Evolutionary conservation across 2,888 invertebrate species (phyloP).

Genomic region (Tinea semifulvella): DNA sequence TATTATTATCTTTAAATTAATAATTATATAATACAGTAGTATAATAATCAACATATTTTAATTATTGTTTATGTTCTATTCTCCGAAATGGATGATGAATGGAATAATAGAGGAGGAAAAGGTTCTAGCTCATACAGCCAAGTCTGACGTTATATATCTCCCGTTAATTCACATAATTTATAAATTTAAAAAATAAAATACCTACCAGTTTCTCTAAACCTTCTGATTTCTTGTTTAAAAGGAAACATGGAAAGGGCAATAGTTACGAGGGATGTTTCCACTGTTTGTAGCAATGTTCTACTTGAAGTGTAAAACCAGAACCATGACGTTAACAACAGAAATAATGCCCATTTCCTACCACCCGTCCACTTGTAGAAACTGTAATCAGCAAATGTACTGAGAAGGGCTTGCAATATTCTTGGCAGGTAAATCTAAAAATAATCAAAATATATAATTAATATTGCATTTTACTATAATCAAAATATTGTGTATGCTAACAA

Average conservation of each 20-base stretch:
- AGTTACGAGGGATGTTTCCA: conserved; percentile 84
- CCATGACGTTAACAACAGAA: conserved; percentile 82
- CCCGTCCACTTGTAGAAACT: conserved; percentile 75
- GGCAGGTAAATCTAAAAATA: conserved; percentile 76
- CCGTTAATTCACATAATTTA: no score
- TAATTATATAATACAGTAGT: no score
- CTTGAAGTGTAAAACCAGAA: conserved; percentile 92
- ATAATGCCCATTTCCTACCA: conserved; percentile 78
- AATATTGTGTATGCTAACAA: no score
- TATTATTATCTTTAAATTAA: no score
- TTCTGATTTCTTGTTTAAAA: conserved; percentile 58
- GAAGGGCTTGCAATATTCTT: conserved; percentile 80
- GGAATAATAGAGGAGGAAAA: no score
- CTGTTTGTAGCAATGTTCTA: conserved; percentile 86
- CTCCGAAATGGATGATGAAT: no score
- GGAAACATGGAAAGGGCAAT: conserved; percentile 85
- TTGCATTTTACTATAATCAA: no score
- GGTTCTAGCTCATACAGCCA: no score
- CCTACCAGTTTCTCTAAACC: conserved; percentile 46
- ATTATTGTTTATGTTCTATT: no score
- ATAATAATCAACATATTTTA: no score
- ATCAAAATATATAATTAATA: no score
- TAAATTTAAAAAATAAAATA: conserved; percentile 10
- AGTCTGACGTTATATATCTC: no score
- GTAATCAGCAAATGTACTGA: conserved; percentile 83